These are phyloP conservation scores for Rhaphigaster nebulosa DNA, from an alignment of 2,888 invertebrate species.

Conservation along the genomic window DNA sequence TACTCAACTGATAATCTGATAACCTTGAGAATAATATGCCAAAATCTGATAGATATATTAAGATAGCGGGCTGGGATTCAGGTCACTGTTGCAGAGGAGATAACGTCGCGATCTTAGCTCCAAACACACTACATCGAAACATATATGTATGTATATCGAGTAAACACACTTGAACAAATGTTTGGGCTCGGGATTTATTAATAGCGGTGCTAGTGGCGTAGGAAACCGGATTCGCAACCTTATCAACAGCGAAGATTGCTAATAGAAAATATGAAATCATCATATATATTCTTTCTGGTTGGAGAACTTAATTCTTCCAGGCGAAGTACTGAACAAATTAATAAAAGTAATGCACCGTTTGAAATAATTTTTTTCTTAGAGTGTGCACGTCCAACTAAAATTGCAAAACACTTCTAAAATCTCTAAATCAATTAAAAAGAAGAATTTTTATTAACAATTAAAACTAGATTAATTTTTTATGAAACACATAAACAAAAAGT, in stretches of 20 bases:
- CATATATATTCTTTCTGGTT: too few relatives aligned
- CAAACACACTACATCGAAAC: background rate
- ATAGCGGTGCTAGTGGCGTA: conserved; percentile 6
- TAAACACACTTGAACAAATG: conserved; percentile 29
- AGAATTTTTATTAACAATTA: too few relatives aligned
- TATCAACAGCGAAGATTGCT: background rate
- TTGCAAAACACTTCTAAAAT: too few relatives aligned
- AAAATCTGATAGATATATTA: background rate
- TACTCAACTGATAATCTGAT: background rate
- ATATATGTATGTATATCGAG: background rate
- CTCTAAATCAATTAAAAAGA: too few relatives aligned
- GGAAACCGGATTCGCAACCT: background rate
- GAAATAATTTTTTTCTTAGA: too few relatives aligned
- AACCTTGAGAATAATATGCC: background rate
- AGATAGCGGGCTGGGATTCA: background rate
- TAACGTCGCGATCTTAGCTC: background rate
- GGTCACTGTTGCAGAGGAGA: conserved; percentile 10
- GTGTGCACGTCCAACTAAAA: too few relatives aligned
- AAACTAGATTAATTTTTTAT: too few relatives aligned
- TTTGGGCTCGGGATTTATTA: background rate
- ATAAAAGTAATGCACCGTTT: too few relatives aligned
- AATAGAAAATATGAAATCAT: background rate
- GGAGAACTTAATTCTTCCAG: too few relatives aligned
- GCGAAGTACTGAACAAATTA: too few relatives aligned
- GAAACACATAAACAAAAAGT: too few relatives aligned